Percentiles rank a stretch among this genome's conserved stretches.
Evolutionary conservation across 2,888 invertebrate genomes (phyloP).

Genomic region (Drepanosiphum platanoidis): DNA sequence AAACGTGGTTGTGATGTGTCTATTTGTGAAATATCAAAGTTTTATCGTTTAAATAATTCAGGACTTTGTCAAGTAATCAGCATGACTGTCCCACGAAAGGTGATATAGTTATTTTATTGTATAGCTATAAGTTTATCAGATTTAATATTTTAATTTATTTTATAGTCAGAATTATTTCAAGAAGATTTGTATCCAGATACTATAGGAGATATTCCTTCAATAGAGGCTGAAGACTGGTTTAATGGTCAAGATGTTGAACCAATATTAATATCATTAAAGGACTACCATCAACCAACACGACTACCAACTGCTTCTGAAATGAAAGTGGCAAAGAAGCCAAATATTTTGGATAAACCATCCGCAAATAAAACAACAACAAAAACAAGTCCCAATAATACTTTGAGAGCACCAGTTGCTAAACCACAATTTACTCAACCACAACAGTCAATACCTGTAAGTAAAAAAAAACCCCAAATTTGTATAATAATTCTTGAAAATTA

Average conservation of each 20-base stretch:
- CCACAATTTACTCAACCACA: conserved; percentile 48
- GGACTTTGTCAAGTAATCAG: conserved; percentile 93
- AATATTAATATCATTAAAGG: conserved; percentile 89
- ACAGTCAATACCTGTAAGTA: conserved; percentile 61
- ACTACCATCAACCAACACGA: conserved; percentile 72
- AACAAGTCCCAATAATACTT: conserved; percentile 52
- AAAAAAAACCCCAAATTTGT: no score
- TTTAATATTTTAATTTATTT: conserved; percentile 61
- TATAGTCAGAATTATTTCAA: conserved; percentile 91
- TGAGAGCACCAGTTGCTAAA: conserved; percentile 41
- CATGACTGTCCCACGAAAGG: conserved; percentile 98
- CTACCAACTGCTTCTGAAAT: conserved; percentile 72
- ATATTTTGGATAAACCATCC: conserved; percentile 77
- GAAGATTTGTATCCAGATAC: conserved; percentile 98
- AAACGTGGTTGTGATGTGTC: conserved; percentile 95
- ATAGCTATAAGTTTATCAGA: neutral
- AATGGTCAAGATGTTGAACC: conserved; percentile 91
- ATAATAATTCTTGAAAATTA: no score
- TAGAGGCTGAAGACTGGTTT: conserved; percentile 92
- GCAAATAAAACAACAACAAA: conserved; percentile 50
- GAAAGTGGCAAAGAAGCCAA: conserved; percentile 80
- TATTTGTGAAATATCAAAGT: conserved; percentile 93
- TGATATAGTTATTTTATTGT: conserved; percentile 65
- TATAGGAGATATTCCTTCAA: conserved; percentile 86
- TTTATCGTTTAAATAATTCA: conserved; percentile 94